These are phyloP conservation scores for Megathymus violae DNA, from an alignment of 1,140 invertebrate species.

Conservation along the genomic window DNA sequence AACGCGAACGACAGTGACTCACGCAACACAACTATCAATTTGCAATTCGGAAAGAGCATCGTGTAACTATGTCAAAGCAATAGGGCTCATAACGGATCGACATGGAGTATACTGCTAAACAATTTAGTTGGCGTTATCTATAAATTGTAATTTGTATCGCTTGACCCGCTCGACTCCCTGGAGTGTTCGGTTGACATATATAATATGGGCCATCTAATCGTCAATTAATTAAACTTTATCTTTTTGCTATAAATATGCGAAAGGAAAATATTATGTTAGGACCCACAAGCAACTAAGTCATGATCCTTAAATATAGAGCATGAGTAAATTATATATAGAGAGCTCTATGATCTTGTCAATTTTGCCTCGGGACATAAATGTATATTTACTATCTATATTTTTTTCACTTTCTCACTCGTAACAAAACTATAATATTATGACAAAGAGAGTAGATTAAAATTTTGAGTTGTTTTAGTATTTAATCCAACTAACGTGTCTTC, in stretches of 20 bases:
- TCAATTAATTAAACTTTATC: slow-evolving; percentile 32
- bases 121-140: slow-evolving; percentile 39
- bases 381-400: too few relatives aligned
- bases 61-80: not conserved
- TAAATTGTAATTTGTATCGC: slow-evolving; percentile 67
- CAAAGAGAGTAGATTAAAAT: too few relatives aligned
- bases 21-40: slow-evolving; percentile 41
- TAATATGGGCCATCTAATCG: slow-evolving; percentile 30
- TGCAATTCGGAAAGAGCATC: slow-evolving; percentile 7
- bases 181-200: slow-evolving; percentile 47
- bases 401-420: too few relatives aligned
- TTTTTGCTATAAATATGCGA: slow-evolving; percentile 3
- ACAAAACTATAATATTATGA: too few relatives aligned
- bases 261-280: too few relatives aligned
- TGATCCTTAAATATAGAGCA: too few relatives aligned
- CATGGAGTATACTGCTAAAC: not conserved
- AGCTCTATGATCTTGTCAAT: too few relatives aligned
- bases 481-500: too few relatives aligned
- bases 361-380: too few relatives aligned
- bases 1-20: slow-evolving; percentile 45
- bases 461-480: too few relatives aligned
- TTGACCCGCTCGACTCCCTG: slow-evolving; percentile 55
- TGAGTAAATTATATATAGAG: too few relatives aligned
- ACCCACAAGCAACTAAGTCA: too few relatives aligned
- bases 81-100: slow-evolving; percentile 25